These are phyloP conservation scores for Nipponia nippon DNA, from an alignment of 2,113 vertebrate genomes.

Conservation along the genomic window DNA sequence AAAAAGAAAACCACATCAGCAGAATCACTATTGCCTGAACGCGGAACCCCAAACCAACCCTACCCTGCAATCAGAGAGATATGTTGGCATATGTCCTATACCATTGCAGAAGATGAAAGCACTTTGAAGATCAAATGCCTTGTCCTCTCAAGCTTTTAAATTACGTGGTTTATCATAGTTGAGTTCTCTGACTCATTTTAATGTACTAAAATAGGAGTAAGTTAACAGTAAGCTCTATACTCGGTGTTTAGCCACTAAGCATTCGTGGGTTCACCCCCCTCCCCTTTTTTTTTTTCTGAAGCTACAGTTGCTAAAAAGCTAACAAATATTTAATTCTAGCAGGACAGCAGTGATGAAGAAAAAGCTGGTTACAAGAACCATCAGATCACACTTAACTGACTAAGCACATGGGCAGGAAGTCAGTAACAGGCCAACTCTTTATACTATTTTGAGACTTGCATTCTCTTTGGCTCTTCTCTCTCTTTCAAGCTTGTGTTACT, in stretches of 20 bases:
- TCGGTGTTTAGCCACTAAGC: not conserved
- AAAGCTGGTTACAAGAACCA: slow-evolving; percentile 19
- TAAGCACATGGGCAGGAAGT: slow-evolving; percentile 55
- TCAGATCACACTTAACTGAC: slow-evolving; percentile 50
- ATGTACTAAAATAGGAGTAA: slow-evolving; percentile 44
- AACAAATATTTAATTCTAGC: slow-evolving; percentile 15
- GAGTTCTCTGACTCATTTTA: slow-evolving; percentile 48
- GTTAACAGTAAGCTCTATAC: slow-evolving; percentile 17
- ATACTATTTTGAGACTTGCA: slow-evolving; percentile 47
- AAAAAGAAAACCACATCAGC: slow-evolving; percentile 40
- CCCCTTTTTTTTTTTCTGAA: not conserved
- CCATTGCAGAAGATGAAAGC: slow-evolving; percentile 60
- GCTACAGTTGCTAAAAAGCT: slow-evolving; percentile 9
- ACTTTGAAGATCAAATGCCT: slow-evolving; percentile 63
- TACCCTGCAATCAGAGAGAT: slow-evolving; percentile 65
- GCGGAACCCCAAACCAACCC: slow-evolving; percentile 36
- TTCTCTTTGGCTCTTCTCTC: slow-evolving; percentile 50
- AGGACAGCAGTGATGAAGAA: slow-evolving; percentile 2
- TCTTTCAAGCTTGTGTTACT: slow-evolving; percentile 44
- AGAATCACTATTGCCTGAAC: slow-evolving; percentile 17
- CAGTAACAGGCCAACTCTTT: slow-evolving; percentile 42
- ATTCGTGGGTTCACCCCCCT: not conserved
- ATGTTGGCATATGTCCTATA: slow-evolving; percentile 38
- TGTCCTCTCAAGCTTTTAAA: slow-evolving; percentile 53
- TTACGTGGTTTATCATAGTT: slow-evolving; percentile 56